Conservation (phyloP, 2,113 vertebrate genomes). For the Hystrix brachyura region DNA sequence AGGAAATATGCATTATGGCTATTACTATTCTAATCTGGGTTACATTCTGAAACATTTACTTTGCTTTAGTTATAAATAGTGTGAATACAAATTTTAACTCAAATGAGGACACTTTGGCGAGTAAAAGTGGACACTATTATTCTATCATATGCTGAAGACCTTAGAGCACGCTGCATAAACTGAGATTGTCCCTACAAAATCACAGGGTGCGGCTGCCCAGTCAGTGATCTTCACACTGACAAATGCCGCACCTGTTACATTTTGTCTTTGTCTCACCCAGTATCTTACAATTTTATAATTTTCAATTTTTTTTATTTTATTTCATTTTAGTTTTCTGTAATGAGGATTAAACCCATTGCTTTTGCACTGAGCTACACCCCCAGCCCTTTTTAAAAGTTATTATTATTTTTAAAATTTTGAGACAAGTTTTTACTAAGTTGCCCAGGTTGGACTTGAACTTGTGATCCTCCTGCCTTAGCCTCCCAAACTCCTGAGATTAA, state of each 20-base stretch:
- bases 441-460: not conserved
- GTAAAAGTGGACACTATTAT: not conserved
- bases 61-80: not conserved
- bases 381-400: not conserved
- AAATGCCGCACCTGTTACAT: not conserved
- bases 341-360: not conserved
- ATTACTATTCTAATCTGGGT: not conserved
- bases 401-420: not conserved
- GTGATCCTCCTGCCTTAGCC: not conserved
- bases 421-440: not conserved
- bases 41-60: not conserved
- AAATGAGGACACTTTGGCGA: not conserved
- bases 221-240: not conserved
- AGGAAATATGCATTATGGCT: not conserved
- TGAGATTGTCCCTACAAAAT: not conserved
- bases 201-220: accelerated
- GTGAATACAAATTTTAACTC: not conserved
- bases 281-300: not conserved
- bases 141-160: not conserved
- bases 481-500: not conserved
- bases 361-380: not conserved
- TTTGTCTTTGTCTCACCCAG: not conserved
- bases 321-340: not conserved
- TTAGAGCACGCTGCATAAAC: not conserved
- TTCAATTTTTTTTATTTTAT: not conserved